Evolutionary conservation across 2,888 invertebrate species (phyloP).

Genomic region (Cantharis rufa): DNA sequence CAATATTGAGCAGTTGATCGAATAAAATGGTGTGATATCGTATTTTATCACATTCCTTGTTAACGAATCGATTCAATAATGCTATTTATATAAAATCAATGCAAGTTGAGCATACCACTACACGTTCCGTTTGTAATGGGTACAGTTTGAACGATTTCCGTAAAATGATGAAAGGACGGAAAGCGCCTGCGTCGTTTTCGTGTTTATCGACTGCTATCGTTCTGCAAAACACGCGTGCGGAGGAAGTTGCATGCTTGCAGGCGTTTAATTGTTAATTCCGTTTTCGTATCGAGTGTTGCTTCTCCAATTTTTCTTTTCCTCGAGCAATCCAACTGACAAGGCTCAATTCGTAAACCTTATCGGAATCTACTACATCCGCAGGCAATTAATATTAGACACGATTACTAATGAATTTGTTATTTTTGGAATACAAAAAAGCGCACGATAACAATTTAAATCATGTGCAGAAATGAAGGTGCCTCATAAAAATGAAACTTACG

Average conservation of each 20-base stretch:
- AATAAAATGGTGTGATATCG: neutral
- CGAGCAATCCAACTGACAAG: conserved; percentile 4
- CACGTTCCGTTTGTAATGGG: neutral
- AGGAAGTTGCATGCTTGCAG: conserved; percentile 36
- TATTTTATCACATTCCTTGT: neutral
- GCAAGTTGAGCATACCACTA: conserved; percentile 3
- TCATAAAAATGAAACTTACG: conserved; percentile 20
- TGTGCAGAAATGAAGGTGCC: conserved; percentile 35
- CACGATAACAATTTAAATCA: conserved; percentile 9
- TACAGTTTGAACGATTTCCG: conserved; percentile 9
- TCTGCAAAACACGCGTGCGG: conserved; percentile 25
- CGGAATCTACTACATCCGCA: neutral
- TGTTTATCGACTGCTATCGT: conserved; percentile 36
- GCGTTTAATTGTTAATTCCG: conserved; percentile 34
- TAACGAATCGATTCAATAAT: conserved; percentile 7
- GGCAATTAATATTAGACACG: neutral
- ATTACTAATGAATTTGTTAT: conserved; percentile 12
- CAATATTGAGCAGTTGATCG: neutral
- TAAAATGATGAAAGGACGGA: neutral
- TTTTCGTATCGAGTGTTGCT: conserved; percentile 2
- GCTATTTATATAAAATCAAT: conserved; percentile 13
- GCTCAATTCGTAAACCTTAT: neutral
- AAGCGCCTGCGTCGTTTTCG: conserved; percentile 28
- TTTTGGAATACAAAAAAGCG: neutral
- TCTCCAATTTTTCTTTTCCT: conserved; percentile 9